Evolutionary conservation across 2,888 invertebrate genomes (phyloP), one percentile per base, ranked within the genome.

Genomic region (Oegoconia quadripuncta): DNA sequence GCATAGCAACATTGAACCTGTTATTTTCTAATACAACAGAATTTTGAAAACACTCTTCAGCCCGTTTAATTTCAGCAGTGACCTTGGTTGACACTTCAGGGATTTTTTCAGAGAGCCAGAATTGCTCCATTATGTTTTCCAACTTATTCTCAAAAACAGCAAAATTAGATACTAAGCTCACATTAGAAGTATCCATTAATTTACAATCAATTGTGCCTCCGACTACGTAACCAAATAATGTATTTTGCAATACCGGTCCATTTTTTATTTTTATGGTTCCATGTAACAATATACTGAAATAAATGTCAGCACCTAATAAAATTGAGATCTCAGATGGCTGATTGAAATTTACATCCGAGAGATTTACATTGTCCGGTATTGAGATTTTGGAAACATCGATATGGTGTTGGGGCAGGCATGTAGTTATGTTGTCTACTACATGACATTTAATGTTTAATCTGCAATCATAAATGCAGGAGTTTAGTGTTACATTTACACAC

Each of bases 61-160:
- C 34, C 12, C 31, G 28, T 22, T 39, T 22, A 30, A 33, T 33
- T 28, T 39, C 35, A 23, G 16, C 13, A 7, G 14, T 16, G 14
- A 23, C 22, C 20, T 20, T 34, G n/a, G n/a, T 22, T 16, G 28
- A 11, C n/a, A n/a, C n/a, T 20, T 47, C 37, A 26, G 45, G 41
- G 2, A 44, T 8, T 11, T 28, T 41, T 41, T 55, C 50, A 12
- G 44, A 15, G 0, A 42, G 26, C 55, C 52, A 50, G 36, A 55
- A 55, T 8, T 42, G 15, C 22, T 49, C 38, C 48, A 55, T 50
- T 1, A 48, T 25, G 36, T 49, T 20, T 32, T 45, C 41, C 29
- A 52, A 44, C 9, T 46, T 50, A n/a, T 14, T 7, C 25, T 41
- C 22, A 34, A 27, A 41, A 38, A 38, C 37, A 2, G 29, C 38